These are phyloP conservation scores for Bufo gargarizans DNA, from an alignment of 2,113 vertebrate genomes.

Conservation along the genomic window DNA sequence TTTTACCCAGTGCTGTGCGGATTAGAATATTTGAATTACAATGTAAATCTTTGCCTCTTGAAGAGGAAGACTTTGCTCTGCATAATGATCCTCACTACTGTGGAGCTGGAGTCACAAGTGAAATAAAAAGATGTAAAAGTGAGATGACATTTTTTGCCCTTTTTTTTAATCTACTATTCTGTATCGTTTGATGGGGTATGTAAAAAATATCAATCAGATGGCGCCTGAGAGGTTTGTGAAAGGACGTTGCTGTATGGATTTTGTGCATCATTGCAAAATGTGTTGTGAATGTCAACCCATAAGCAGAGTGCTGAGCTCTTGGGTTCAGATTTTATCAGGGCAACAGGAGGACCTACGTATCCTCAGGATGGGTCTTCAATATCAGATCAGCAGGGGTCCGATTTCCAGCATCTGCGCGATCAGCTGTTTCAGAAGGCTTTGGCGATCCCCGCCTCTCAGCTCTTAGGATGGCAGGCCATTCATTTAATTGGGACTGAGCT, in stretches of 20 bases:
- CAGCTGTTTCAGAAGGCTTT: no score
- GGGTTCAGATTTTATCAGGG: no score
- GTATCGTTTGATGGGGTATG: neutral
- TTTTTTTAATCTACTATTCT: neutral
- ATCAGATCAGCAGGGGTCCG: no score
- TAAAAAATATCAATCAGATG: neutral
- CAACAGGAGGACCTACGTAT: no score
- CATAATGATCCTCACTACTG: conserved; percentile 46
- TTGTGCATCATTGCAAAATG: neutral
- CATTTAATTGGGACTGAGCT: no score
- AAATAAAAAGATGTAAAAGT: conserved; percentile 4
- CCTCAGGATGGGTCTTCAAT: no score
- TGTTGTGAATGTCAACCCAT: neutral
- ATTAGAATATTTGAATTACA: conserved; percentile 55
- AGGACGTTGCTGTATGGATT: neutral
- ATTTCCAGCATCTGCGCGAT: no score
- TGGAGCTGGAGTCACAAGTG: neutral
- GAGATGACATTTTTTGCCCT: conserved; percentile 5
- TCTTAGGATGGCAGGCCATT: no score
- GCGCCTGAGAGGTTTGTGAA: neutral
- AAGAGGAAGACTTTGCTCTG: conserved; percentile 32
- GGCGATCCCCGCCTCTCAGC: no score
- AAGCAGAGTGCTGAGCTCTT: neutral
- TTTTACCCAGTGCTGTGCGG: conserved; percentile 43
- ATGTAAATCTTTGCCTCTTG: conserved; percentile 52